Evolutionary conservation across 92 coral and sea anemone genomes (phyloP), one percentile per base, ranked within the genome.

Genomic region (Siderastrea radians): DNA sequence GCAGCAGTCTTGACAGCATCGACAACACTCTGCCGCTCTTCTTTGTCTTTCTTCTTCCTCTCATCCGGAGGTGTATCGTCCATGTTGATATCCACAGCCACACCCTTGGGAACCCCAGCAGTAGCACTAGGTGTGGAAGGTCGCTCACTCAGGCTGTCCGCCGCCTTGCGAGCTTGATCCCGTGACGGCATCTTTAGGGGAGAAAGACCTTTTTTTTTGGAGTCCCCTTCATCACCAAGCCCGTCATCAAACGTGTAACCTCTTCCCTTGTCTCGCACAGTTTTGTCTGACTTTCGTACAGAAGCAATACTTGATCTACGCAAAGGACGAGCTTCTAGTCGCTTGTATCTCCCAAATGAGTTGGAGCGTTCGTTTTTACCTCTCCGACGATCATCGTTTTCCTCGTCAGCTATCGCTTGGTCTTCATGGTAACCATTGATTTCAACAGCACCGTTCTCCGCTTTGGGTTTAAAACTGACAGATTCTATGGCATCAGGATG

Each of bases 301-400:
- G 99, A 91, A 9, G 98, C 90, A 50, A 97, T 95, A 75, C 99
- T 97, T 17, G 99, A 97, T 55, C 99, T 86, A 61, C 98, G 76
- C 5, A 90, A 66, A 4, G 96, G 94, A 16, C 94, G 93, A 65
- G 97, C 97, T 74, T 94, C 94, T 3, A 88, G 80, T 46, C 89
- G 82, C 55, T 61, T 77, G 52, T 83, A 90, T 14, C 84, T 90
- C 54, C 84, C 86, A 57, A 49, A 52, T 19, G 93, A 92, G 55
- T 17, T 69, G 58, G 92, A 55, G 26, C 88, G 84, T 2, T 89
- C 88, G 9, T 17, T 50, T 49, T 46, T 84, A 1, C 47, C 89
- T 63, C 68, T 48, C 57, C 4, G 49, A 0, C 72, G 72, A 84
- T 15, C 73, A 17, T 67, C 62, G 4, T 69, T 55, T 59, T 52